A percentile compares a stretch with the other conserved stretches of the same genome.
Conservation (phyloP, 2,888 invertebrate genomes). For the Pyralis farinalis region DNA sequence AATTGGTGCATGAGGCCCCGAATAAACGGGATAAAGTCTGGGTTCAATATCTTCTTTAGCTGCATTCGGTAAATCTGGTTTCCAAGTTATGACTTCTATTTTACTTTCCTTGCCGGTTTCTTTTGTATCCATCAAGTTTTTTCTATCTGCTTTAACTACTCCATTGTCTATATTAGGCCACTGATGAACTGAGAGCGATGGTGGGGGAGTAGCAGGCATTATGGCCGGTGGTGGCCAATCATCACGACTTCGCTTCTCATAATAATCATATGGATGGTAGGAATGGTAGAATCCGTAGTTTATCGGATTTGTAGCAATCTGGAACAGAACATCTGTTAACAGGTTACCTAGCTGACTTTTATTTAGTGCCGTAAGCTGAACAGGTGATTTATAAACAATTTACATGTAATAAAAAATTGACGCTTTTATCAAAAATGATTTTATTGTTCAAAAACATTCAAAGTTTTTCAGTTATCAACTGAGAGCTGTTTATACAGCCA, state of each 20-base stretch:
- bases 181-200: slow-evolving; percentile 36
- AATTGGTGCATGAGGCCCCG: slow-evolving; percentile 31
- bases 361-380: slow-evolving; percentile 53
- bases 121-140: slow-evolving; percentile 33
- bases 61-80: slow-evolving; percentile 37
- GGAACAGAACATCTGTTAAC: slow-evolving; percentile 76
- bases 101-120: slow-evolving; percentile 27
- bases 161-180: slow-evolving; percentile 33
- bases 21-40: slow-evolving; percentile 53
- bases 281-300: slow-evolving; percentile 88
- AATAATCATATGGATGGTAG: slow-evolving; percentile 70
- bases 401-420: background rate
- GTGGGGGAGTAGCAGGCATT: slow-evolving; percentile 53
- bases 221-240: slow-evolving; percentile 49
- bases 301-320: slow-evolving; percentile 86
- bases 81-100: slow-evolving; percentile 36
- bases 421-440: slow-evolving; percentile 4
- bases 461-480: too few relatives aligned
- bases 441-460: too few relatives aligned
- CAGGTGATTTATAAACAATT: slow-evolving; percentile 20
- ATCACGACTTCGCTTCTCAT: slow-evolving; percentile 61
- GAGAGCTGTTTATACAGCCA: too few relatives aligned
- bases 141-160: slow-evolving; percentile 49
- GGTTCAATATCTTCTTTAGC: slow-evolving; percentile 38
- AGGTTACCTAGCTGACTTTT: slow-evolving; percentile 53